phyloP scores from a whole-genome alignment of 2,113 vertebrate species.

The Beaufortia kweichowensis region DNA sequence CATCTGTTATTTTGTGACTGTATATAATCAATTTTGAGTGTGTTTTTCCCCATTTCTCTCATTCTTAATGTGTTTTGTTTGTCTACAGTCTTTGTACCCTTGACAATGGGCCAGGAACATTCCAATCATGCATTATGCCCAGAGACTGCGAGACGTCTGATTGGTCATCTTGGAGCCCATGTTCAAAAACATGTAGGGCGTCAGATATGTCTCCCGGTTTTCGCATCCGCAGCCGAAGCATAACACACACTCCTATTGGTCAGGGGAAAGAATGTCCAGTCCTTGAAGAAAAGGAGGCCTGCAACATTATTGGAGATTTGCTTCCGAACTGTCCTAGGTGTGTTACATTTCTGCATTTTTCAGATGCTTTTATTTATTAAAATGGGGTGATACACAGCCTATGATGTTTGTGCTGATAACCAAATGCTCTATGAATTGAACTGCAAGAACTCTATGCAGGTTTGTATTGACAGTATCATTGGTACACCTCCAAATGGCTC shows the following conservation, averaged over 20 bases:
- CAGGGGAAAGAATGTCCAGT: slow-evolving; percentile 77
- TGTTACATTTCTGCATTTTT: too few relatives aligned
- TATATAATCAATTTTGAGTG: neutral
- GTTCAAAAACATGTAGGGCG: slow-evolving; percentile 82
- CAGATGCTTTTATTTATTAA: too few relatives aligned
- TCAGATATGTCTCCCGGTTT: slow-evolving; percentile 77
- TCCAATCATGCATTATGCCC: slow-evolving; percentile 83
- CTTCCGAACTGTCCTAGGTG: slow-evolving; percentile 86
- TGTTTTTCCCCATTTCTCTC: neutral
- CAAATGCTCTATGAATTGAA: too few relatives aligned
- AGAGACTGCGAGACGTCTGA: slow-evolving; percentile 82
- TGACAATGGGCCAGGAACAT: slow-evolving; percentile 77
- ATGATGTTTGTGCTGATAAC: too few relatives aligned
- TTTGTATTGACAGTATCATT: slow-evolving; percentile 59
- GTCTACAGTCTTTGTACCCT: slow-evolving; percentile 80
- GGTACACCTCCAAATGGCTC: neutral
- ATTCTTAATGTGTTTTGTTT: slow-evolving; percentile 32
- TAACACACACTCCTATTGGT: slow-evolving; percentile 76
- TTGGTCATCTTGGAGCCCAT: slow-evolving; percentile 90
- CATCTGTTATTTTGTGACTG: slow-evolving; percentile 3
- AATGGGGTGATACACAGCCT: too few relatives aligned
- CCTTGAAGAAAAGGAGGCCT: slow-evolving; percentile 87
- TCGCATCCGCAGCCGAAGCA: slow-evolving; percentile 76
- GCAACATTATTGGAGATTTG: slow-evolving; percentile 74
- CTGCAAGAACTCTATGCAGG: too few relatives aligned